Evolutionary conservation across 2,888 invertebrate genomes (phyloP).

Genomic region (Limulus polyphemus): DNA sequence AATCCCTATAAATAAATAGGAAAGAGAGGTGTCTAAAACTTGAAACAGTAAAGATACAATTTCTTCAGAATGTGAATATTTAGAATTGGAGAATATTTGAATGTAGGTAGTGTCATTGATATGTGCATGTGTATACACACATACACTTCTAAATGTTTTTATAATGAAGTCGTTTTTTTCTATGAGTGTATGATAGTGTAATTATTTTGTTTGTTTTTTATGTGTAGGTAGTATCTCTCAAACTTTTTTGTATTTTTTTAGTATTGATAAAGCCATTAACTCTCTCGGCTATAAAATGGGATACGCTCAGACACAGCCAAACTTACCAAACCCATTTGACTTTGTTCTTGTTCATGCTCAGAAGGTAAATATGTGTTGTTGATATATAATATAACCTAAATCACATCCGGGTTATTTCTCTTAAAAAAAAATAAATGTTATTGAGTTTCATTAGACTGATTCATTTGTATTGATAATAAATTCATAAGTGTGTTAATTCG

Average conservation of each 20-base stretch:
- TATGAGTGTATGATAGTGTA: not conserved
- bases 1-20: too few species aligned
- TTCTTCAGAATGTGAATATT: too few species aligned
- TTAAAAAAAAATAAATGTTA: not conserved
- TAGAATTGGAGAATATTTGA: not conserved
- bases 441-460: too few species aligned
- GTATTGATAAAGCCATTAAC: slow-evolving; percentile 39
- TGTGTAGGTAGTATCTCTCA: too few species aligned
- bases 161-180: slow-evolving; percentile 1
- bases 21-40: too few species aligned
- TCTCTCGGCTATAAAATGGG: slow-evolving; percentile 36
- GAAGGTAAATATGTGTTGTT: slow-evolving; percentile 29
- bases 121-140: not conserved
- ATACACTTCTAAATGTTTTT: slow-evolving; percentile 1
- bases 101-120: not conserved
- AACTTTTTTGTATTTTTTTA: slow-evolving; percentile 23
- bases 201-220: too few species aligned
- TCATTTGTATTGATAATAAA: not conserved
- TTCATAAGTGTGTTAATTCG: not conserved
- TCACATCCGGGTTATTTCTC: not conserved
- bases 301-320: slow-evolving; percentile 35
- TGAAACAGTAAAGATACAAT: too few species aligned
- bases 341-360: slow-evolving; percentile 36
- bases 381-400: too few species aligned
- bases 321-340: slow-evolving; percentile 38